These are phyloP conservation scores for Oreochromis mossambicus DNA, from an alignment of 2,797 vertebrate genomes.

Conservation along the genomic window DNA sequence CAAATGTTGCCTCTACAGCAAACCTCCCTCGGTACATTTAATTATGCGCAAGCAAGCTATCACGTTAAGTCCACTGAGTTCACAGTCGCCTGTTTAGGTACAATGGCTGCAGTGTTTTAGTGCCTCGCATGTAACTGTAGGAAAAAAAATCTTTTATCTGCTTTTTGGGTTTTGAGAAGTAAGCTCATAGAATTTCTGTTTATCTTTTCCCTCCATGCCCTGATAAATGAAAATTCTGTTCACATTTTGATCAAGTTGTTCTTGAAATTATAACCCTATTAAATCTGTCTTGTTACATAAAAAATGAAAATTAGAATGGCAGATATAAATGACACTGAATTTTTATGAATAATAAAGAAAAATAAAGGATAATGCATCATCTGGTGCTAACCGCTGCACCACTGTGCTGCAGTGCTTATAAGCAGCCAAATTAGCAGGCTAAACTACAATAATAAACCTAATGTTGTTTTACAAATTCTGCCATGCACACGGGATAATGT, in stretches of 20 bases:
- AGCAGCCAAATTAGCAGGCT: neutral
- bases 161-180: neutral
- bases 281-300: neutral
- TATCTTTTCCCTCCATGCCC: neutral
- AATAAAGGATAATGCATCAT: neutral
- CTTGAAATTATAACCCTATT: neutral
- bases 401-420: neutral
- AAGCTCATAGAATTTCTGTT: neutral
- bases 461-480: neutral
- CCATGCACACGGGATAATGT: neutral
- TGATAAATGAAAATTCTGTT: neutral
- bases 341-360: neutral
- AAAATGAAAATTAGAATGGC: neutral
- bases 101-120: neutral
- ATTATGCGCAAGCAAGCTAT: neutral
- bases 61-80: neutral
- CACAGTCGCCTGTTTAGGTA: neutral
- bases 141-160: neutral
- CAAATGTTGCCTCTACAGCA: neutral
- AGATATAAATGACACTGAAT: neutral
- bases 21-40: neutral
- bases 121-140: neutral
- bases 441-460: neutral
- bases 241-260: neutral
- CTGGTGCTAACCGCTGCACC: neutral